A percentile compares a stretch with the other conserved stretches of the same genome.
These are phyloP conservation scores for Clinocottus analis DNA, from an alignment of 2,113 vertebrate species.

Conservation along the genomic window DNA sequence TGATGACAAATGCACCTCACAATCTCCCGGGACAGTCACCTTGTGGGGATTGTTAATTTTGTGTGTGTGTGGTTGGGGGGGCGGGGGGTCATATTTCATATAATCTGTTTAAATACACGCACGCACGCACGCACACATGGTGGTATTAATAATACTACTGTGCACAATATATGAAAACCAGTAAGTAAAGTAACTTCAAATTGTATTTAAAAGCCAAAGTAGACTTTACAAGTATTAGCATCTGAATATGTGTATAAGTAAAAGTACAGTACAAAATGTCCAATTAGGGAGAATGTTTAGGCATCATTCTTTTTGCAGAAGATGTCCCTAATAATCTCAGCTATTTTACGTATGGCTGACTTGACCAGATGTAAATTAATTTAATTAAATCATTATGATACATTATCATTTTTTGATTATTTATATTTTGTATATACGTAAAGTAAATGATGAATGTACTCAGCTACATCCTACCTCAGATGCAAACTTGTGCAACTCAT, in stretches of 20 bases:
- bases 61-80: constrained; percentile 19
- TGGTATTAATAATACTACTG: background rate
- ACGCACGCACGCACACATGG: background rate
- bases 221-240: background rate
- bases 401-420: background rate
- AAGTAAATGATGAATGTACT: background rate
- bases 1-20: constrained; percentile 26
- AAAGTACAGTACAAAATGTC: no score
- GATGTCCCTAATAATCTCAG: no score
- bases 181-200: background rate
- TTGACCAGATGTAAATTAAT: no score
- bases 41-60: constrained; percentile 22
- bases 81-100: background rate
- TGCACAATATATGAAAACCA: background rate
- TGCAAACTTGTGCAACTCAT: constrained; percentile 11
- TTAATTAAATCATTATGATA: no score
- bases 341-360: no score
- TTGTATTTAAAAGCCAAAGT: background rate
- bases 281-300: background rate
- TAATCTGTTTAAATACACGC: background rate
- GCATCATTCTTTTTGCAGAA: background rate
- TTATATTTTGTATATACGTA: background rate
- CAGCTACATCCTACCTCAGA: background rate
- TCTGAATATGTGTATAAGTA: background rate
- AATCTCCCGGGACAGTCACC: constrained; percentile 40